These are phyloP conservation scores for Nyctibius grandis DNA, from an alignment of 2,797 vertebrate genomes.

Conservation along the genomic window DNA sequence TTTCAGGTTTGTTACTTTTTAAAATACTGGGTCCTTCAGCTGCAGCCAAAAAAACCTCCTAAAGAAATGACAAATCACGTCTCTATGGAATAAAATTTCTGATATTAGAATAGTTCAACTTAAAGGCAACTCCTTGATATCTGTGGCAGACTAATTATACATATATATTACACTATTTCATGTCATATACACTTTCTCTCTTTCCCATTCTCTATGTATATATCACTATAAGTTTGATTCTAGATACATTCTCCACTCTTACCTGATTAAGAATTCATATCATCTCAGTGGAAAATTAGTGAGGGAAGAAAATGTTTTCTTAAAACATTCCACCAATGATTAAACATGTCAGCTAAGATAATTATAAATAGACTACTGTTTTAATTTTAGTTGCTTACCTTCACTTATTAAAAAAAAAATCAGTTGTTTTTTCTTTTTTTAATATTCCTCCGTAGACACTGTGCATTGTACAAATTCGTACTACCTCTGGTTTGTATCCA, in stretches of 20 bases:
- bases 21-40: slow-evolving; percentile 32
- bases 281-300: background rate
- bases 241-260: background rate
- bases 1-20: slow-evolving; percentile 51
- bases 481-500: background rate
- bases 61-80: slow-evolving; percentile 30
- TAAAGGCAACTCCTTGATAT: slow-evolving; percentile 23
- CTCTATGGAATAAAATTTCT: slow-evolving; percentile 37
- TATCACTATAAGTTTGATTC: background rate
- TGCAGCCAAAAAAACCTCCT: background rate
- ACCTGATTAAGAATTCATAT: background rate
- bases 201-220: background rate
- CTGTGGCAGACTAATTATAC: background rate
- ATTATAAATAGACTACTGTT: background rate
- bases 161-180: background rate
- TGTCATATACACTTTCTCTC: background rate
- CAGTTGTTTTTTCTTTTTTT: background rate
- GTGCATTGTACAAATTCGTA: background rate
- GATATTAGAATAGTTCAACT: background rate
- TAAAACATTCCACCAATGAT: background rate
- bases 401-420: background rate
- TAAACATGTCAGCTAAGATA: background rate
- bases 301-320: background rate
- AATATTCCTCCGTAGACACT: background rate
- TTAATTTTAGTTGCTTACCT: background rate